Base-by-base conservation (phyloP, 1,140 invertebrate genomes). In the Drosophila burlai region DNA sequence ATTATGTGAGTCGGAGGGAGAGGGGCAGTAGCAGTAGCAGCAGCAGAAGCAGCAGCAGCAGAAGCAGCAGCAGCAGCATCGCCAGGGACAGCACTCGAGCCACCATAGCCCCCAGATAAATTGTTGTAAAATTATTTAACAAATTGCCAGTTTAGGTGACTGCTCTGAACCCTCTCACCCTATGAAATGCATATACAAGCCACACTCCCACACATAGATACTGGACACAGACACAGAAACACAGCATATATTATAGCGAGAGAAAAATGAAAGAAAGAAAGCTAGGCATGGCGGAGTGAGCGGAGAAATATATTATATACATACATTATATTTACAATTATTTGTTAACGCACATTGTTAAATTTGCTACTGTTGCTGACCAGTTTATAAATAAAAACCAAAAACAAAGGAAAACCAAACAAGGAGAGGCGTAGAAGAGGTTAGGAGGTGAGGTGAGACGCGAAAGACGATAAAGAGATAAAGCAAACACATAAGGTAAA, bases 271-370 rank as follows among this genome's bases (percentile, higher is more conserved):
- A 73, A 54, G 52, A 73, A 16, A 60, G 42, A 57, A 73, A 54
- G 52, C 45, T 36, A 61, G 62, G 38, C 54, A 57, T 40, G 55
- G 43, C 31, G 58, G 45, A 73, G 36, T 24, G 52, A 55, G 68
- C 49, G 61, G 47, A 74, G 61, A 80, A 55, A 85, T 86, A 84
- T 72, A 81, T 75, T 64, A 81, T 81, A 83, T 76, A 84, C 78
- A 89, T 90, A 89, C 81, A 90, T 91, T 90, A 92, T 92, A 92
- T 92, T 92, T 92, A 92, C 91, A 92, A 92, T 92, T 92, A 92
- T 92, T 92, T 92, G 91, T 92, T 92, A 90, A 92, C 91, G 91
- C 91, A 92, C 91, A 92, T 92, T 92, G 91, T 92, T 92, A 92
- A 92, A 92, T 92, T 92, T 92, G 91, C 91, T 92, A 92, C 91